Base-by-base conservation (phyloP, 1,140 invertebrate species). In the Hyles euphorbiae region DNA sequence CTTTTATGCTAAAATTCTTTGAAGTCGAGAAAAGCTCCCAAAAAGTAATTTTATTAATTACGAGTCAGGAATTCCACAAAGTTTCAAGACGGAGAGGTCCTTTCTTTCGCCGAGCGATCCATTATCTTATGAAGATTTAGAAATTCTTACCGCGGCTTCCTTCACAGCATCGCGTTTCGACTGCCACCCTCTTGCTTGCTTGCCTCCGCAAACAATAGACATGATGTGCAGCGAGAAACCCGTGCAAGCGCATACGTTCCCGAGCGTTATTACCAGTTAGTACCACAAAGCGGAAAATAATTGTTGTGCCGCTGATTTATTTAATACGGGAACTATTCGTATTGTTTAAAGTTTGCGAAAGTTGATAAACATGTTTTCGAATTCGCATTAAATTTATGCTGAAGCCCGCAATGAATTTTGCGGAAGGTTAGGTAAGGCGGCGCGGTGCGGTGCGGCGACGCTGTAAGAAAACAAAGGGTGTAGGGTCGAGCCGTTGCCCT, bases 21-120 rank as follows among this genome's bases (percentile, higher is more conserved):
- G 83, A 88, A 88, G 86, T 84, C 81, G 81, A 73, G 78, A 77
- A 88, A 84, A 87, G 86, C 86, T 87, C 74, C 86, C 83, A 88
- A 88, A 87, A 88, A 88, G 86, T 88, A 88, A 88, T 88, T 88
- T 88, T 88, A 88, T 88, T 88, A 88, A 88, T 88, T 88, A 88
- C 83, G 80, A 88, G 86, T 86, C 86, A 88, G 80, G 81, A 88
- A 88, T 88, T 86, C 86, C 84, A 82, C 82, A 83, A 87, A 87
- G 83, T 87, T 87, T 82, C 80, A 70, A 78, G 81, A 70, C 74
- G 71, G 80, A 77, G 78, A 79, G 82, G 79, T 84, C 78, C 83
- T 83, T 87, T 87, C 81, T 86, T 84, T 83, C 74, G 60, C 61
- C 68, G 67, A 78, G 78, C 81, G 81, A 87, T 83, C 83, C 82